Conservation (phyloP, 1,140 invertebrate genomes). For the Eurosta solidaginis region DNA sequence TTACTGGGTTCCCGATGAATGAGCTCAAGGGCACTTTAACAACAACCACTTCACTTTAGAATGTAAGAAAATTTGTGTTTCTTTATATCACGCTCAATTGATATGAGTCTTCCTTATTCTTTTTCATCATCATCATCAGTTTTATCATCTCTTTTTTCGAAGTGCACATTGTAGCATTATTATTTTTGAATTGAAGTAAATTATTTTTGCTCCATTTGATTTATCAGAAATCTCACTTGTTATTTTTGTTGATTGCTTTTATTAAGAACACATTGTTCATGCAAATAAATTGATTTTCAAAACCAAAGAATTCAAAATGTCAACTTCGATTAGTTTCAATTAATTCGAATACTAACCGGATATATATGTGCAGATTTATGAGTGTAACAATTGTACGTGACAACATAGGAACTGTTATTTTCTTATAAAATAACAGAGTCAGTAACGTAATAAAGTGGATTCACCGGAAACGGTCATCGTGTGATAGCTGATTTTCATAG, state of each 20-base stretch:
- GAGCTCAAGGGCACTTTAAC: slow-evolving; percentile 18
- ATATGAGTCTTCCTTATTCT: too few species aligned
- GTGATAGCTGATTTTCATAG: too few species aligned
- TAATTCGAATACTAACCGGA: neutral
- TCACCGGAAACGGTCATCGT: too few species aligned
- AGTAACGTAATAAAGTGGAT: too few species aligned
- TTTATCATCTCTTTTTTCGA: neutral
- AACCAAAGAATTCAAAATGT: neutral
- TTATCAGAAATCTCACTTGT: neutral
- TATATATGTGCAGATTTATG: neutral
- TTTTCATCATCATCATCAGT: too few species aligned
- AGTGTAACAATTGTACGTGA: neutral
- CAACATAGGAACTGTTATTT: too few species aligned
- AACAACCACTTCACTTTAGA: neutral
- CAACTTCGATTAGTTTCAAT: slow-evolving; percentile 8
- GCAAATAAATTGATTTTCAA: slow-evolving; percentile 16
- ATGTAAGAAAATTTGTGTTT: neutral
- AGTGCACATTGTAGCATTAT: neutral
- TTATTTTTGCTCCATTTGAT: neutral
- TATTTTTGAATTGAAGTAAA: neutral
- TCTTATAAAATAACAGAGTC: too few species aligned
- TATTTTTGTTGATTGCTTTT: slow-evolving; percentile 19
- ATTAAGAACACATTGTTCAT: slow-evolving; percentile 1
- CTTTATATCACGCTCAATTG: neutral
- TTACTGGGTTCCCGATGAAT: neutral